These are phyloP conservation scores for Rhimphoctona megacephalus DNA, from an alignment of 2,888 invertebrate genomes.

Conservation along the genomic window DNA sequence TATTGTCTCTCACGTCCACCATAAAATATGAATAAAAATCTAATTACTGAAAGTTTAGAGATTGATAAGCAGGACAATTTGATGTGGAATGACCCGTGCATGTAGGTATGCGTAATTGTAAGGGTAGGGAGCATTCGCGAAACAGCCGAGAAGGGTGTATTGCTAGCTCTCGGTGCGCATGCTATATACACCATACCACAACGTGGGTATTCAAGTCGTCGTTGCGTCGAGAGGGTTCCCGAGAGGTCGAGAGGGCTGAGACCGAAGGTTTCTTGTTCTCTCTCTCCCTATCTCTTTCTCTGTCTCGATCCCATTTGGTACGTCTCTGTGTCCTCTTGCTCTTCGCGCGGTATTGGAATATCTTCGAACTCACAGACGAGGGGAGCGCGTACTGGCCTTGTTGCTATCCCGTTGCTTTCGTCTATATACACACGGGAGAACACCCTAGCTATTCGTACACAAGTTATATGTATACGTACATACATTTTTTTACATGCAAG, in stretches of 20 bases:
- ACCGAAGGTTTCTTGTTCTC: constrained; percentile 43
- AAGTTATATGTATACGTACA: constrained; percentile 22
- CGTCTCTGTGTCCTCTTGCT: constrained; percentile 23
- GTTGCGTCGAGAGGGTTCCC: constrained; percentile 64
- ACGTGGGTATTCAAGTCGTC: constrained; percentile 65
- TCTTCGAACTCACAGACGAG: constrained; percentile 61
- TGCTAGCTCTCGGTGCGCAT: constrained; percentile 49
- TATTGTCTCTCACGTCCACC: not conserved
- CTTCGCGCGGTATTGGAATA: constrained; percentile 63
- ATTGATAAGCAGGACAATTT: constrained; percentile 22
- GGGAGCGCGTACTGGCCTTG: constrained; percentile 36
- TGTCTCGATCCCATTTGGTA: constrained; percentile 8
- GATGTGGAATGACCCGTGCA: constrained; percentile 16
- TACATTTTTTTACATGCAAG: constrained; percentile 21
- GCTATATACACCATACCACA: constrained; percentile 39
- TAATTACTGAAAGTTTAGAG: not conserved
- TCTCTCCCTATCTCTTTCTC: constrained; percentile 24
- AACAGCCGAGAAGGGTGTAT: constrained; percentile 49
- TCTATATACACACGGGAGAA: constrained; percentile 33
- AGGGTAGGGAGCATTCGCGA: constrained; percentile 48
- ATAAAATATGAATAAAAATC: not conserved
- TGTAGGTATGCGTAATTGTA: constrained; percentile 48
- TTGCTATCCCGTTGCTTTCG: constrained; percentile 36
- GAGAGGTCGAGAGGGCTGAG: constrained; percentile 64
- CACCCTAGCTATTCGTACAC: constrained; percentile 48